A percentile compares a stretch with the other conserved stretches of the same genome.
phyloP scores from a whole-genome alignment of 2,113 vertebrate species.

The Sturnus vulgaris region DNA sequence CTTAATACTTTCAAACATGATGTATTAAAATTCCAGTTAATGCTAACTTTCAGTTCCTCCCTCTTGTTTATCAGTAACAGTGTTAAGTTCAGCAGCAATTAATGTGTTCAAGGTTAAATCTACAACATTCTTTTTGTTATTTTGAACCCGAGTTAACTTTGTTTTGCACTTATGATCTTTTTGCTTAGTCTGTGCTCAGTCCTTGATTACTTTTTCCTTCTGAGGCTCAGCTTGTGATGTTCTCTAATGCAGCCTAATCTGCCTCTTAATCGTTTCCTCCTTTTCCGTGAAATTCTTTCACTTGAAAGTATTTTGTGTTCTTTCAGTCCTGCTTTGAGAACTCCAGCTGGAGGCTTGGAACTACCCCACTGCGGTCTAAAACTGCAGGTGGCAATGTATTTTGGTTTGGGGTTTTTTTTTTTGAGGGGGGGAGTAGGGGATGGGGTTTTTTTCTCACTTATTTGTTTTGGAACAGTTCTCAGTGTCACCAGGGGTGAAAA shows the following conservation, averaged over 20 bases:
- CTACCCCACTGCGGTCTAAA: neutral
- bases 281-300: neutral
- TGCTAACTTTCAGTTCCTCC: neutral
- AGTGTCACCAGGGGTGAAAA: neutral
- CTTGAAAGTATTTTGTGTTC: neutral
- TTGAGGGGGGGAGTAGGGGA: neutral
- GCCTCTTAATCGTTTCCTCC: neutral
- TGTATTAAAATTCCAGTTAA: neutral
- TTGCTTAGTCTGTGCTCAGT: neutral
- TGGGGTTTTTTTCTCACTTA: neutral
- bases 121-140: rapidly evolving
- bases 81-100: neutral
- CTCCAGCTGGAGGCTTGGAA: neutral
- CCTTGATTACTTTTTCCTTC: neutral
- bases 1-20: neutral
- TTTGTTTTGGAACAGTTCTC: neutral
- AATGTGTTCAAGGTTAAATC: neutral
- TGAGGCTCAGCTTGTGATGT: neutral
- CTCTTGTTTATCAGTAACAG: neutral
- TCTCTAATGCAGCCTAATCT: neutral
- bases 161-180: rapidly evolving
- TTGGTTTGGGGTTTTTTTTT: neutral
- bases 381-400: neutral
- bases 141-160: neutral
- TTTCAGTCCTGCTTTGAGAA: neutral